Conservation (phyloP, 2,888 invertebrate species). For the Pollenia labialis region DNA sequence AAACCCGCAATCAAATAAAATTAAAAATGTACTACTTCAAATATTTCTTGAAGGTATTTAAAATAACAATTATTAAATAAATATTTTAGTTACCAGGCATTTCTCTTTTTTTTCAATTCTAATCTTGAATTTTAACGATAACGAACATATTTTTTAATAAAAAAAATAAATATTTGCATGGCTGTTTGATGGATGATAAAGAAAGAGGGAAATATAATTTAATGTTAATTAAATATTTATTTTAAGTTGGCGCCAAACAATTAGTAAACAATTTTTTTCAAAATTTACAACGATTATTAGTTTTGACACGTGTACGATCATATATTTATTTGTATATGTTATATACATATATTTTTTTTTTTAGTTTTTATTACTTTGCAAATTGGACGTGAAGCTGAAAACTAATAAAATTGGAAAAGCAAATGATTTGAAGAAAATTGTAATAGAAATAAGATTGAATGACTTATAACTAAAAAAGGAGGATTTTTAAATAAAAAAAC, state of each 20-base stretch:
- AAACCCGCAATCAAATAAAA: background rate
- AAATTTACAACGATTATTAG: constrained; percentile 37
- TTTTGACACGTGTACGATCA: constrained; percentile 27
- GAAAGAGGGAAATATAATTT: background rate
- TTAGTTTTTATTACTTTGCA: constrained; percentile 9
- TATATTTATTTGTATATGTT: background rate
- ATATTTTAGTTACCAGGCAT: constrained; percentile 41
- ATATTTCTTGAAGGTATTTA: background rate
- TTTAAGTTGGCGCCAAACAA: constrained; percentile 59
- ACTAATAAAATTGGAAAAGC: background rate
- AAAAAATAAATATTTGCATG: constrained; percentile 23
- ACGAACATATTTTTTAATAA: constrained; percentile 6
- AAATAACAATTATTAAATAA: background rate
- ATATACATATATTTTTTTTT: too few relatives aligned
- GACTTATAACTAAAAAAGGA: too few relatives aligned
- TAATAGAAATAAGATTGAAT: background rate
- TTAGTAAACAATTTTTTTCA: constrained; percentile 31
- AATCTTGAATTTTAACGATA: constrained; percentile 44
- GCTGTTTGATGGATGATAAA: constrained; percentile 13
- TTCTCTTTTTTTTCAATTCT: constrained; percentile 33
- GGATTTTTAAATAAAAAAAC: too few relatives aligned
- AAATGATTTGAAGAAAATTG: background rate
- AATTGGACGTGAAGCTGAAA: constrained; percentile 34
- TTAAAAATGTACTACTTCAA: background rate
- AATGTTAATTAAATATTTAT: constrained; percentile 50